Evolutionary conservation across 2,797 vertebrate genomes (phyloP), one percentile per base, ranked within the genome.

Genomic region (Clarias platycephalus): DNA sequence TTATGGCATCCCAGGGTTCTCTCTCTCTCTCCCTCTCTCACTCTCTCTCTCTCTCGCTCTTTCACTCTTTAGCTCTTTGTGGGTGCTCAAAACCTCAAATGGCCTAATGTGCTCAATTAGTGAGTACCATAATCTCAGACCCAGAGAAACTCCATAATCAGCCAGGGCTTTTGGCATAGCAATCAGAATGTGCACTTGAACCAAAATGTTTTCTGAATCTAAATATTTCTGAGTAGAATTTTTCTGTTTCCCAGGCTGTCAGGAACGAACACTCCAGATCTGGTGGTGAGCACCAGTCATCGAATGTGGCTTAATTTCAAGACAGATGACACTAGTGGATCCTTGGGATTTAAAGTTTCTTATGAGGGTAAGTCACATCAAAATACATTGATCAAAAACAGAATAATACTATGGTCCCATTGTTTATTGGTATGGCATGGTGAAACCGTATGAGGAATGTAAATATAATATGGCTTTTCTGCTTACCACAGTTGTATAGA

Each of bases 301-400:
- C 97, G 98, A 94, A 99, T 99, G 98, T 99, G 98, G 98, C 96
- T 99, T 63, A 97, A 98, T 88, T 99, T 99, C 93, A 97, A 98
- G 94, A 99, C 98, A 0, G 98, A 99, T 64, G 95, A 98, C 85
- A 98, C 97, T 74, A 98, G 96, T 78, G 97, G 98, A 86, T 95
- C 97, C 53, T 91, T 97, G 86, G 98, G 98, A 82, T 99, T 99
- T 94, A 99, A 99, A 91, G 97, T 98, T 57, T 96, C 96, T 0
- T 99, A 96, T 0, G 96, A 98, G 97, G 98, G 98, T 99, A 91
- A 91, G 90, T 79, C 34, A 67, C 9, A 63, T 37, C 28, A 26
- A 78, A 58, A 58, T 34, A 49, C 3, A 40, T 15, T 40, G 49
- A 44, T 49, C 8, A 53, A 20, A 49, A 44, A 82, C 37, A n/a